Base-by-base conservation (phyloP, 2,113 vertebrate genomes). In the Anas platyrhynchos region DNA sequence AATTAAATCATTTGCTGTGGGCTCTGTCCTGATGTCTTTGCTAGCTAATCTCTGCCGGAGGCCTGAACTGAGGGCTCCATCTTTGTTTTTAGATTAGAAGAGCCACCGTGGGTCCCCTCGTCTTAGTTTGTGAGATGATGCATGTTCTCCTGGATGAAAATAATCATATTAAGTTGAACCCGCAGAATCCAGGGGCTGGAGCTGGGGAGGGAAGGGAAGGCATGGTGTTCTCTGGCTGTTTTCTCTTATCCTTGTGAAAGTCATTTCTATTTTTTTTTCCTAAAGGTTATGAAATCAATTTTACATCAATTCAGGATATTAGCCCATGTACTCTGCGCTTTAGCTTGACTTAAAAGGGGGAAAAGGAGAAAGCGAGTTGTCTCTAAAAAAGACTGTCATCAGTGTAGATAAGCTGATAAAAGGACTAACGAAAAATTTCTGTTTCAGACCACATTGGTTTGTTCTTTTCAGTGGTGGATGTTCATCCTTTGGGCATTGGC, bases 201-300 rank as follows among this genome's bases (percentile, higher is more conserved):
- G 6, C 1, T 50, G 52, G 22, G 68, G 36, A 38, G 29, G 36
- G 27, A 34, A 34, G 29, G 36, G 27, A 34, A 86, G 22, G 26
- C 6, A 3, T 2, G 9, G 21, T 7, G 20, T 7, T 9, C 4
- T 12, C 50, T 15, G 18, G 62, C 44, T 56, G 77, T 83, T 93
- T 66, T 58, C 84, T 74, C 50, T 56, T 14, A 56, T 1, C 83
- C 88, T 61, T 62, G 71, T 43, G 44, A 80, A 92, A 73, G 72
- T 21, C 1, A 7, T 23, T 65, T 46, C 26, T 9, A 2, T 66
- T 27, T 43, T 18, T 18, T n/a, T 68, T 29, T 7, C 52, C 32
- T 46, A 71, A 84, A 86, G 14, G 66, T 91, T 62, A 86, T 55
- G 77, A 80, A 79, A 94, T 86, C 58, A 54, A 44, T 89, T 95